A percentile compares a stretch with the other conserved stretches of the same genome.
Conservation (phyloP, 1,140 invertebrate species). For the Hyposmocoma kahamanoa region DNA sequence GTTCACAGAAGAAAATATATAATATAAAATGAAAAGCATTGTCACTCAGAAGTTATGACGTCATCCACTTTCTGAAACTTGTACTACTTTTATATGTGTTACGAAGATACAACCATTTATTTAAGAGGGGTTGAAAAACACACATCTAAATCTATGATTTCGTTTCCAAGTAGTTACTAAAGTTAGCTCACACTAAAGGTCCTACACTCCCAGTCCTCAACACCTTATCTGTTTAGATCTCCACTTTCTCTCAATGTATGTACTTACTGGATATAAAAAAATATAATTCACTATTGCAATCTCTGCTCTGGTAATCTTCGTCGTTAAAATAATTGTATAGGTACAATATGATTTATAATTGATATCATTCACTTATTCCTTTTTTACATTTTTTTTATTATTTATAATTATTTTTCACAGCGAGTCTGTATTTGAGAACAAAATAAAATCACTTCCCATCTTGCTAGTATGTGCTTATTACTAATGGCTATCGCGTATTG, state of each 20-base stretch:
- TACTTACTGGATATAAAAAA: constrained; percentile 55
- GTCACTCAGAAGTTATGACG: neutral
- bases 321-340: constrained; percentile 45
- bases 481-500: constrained; percentile 34
- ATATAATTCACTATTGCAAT: constrained; percentile 70
- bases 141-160: constrained; percentile 32
- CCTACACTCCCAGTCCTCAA: neutral
- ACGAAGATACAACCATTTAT: constrained; percentile 37
- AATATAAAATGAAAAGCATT: constrained; percentile 8
- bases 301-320: constrained; percentile 57
- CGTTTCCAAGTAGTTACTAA: constrained; percentile 44
- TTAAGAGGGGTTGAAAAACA: constrained; percentile 27
- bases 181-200: constrained; percentile 17
- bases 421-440: constrained; percentile 54
- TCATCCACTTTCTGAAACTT: constrained; percentile 22
- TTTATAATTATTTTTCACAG: constrained; percentile 43
- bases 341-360: constrained; percentile 31
- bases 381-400: constrained; percentile 56
- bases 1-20: constrained; percentile 31
- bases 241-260: neutral
- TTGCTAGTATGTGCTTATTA: constrained; percentile 49
- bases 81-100: constrained; percentile 33
- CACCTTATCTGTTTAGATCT: neutral
- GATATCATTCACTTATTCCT: constrained; percentile 58
- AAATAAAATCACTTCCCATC: constrained; percentile 71